These are phyloP conservation scores for Matsumyia berberina DNA, from an alignment of 2,888 invertebrate species.

Conservation along the genomic window DNA sequence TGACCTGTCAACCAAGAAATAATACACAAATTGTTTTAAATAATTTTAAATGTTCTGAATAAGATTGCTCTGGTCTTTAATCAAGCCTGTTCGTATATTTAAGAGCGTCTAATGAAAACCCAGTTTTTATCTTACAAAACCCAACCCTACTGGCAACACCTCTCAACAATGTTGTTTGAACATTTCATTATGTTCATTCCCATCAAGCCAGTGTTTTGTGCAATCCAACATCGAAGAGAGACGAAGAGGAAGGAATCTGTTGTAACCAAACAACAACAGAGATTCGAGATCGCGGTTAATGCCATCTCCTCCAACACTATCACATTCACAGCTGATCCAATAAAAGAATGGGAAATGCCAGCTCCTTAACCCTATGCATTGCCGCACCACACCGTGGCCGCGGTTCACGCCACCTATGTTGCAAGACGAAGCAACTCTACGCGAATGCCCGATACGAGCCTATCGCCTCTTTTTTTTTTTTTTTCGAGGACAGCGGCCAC, in stretches of 20 bases:
- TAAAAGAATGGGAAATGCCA: constrained; percentile 29
- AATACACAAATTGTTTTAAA: too few species aligned
- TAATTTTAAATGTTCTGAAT: too few species aligned
- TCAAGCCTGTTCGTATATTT: too few species aligned
- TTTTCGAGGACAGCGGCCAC: constrained; percentile 62
- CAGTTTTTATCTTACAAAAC: too few species aligned
- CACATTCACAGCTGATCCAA: constrained; percentile 62
- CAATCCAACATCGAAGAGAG: constrained; percentile 16
- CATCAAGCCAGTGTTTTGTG: constrained; percentile 3
- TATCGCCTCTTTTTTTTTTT: constrained; percentile 34
- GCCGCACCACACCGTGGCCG: not conserved
- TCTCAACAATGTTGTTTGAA: constrained; percentile 27
- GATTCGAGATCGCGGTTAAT: constrained; percentile 33
- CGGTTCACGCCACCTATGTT: constrained; percentile 7
- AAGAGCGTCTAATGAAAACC: too few species aligned
- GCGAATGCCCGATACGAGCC: constrained; percentile 47
- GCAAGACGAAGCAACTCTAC: constrained; percentile 21
- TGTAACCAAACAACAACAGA: constrained; percentile 3
- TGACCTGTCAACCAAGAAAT: too few species aligned
- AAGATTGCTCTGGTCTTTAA: too few species aligned
- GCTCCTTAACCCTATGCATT: constrained; percentile 11
- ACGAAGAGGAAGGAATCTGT: not conserved
- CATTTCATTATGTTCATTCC: constrained; percentile 19
- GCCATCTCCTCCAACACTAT: constrained; percentile 38
- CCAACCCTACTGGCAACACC: constrained; percentile 21